Conservation (phyloP, 2,113 vertebrate genomes). For the Podocnemis expansa region DNA sequence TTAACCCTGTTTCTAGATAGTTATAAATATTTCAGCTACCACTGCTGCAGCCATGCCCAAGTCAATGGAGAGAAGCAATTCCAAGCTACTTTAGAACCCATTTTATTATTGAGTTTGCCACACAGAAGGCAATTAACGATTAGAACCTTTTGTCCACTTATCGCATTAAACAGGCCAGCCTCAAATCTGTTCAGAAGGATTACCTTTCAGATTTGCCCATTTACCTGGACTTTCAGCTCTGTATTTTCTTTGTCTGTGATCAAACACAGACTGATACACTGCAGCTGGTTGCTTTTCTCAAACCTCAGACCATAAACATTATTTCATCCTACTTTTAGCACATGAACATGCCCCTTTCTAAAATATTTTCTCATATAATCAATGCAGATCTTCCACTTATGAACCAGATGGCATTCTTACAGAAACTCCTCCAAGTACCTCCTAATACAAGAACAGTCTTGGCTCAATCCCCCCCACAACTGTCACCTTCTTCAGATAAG, state of each 20-base stretch:
- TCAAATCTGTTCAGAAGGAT: neutral
- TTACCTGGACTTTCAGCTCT: neutral
- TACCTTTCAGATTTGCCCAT: neutral
- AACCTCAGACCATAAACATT: neutral
- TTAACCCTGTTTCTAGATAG: neutral
- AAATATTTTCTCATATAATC: neutral
- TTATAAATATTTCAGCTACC: neutral
- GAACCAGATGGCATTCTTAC: slow-evolving; percentile 77
- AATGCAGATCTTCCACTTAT: neutral
- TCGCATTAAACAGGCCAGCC: neutral
- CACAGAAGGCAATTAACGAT: neutral
- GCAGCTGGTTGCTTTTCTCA: neutral
- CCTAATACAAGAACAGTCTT: slow-evolving; percentile 67
- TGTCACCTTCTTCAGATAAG: slow-evolving; percentile 36
- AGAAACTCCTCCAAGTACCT: slow-evolving; percentile 67
- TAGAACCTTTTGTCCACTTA: neutral
- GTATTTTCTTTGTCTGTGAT: neutral
- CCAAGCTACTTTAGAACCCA: neutral
- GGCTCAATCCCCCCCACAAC: slow-evolving; percentile 77
- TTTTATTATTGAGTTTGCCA: neutral
- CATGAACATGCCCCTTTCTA: neutral
- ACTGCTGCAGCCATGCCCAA: neutral
- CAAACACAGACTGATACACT: neutral
- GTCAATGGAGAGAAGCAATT: rapidly evolving
- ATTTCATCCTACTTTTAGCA: neutral